Conservation (phyloP, 2,113 vertebrate species). For the Scortum barcoo region DNA sequence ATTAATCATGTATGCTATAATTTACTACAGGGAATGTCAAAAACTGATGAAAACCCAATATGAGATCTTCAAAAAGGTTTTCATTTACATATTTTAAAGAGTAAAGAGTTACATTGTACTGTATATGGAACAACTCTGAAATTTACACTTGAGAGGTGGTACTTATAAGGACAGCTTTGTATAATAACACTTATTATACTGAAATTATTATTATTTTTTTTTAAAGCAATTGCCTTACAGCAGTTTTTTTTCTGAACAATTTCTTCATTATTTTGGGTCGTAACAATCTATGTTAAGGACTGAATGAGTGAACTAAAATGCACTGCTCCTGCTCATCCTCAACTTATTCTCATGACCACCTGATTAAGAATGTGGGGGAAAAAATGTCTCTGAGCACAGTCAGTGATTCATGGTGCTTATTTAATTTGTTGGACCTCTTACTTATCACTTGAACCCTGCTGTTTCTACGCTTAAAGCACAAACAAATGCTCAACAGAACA, state of each 20-base stretch:
- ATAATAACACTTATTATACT: not conserved
- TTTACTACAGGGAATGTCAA: not conserved
- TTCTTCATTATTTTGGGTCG: not conserved
- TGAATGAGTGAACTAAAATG: not conserved
- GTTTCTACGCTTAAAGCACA: slow-evolving; percentile 16
- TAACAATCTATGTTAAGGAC: not conserved
- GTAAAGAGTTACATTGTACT: not conserved
- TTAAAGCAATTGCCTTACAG: no score
- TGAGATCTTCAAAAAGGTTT: not conserved
- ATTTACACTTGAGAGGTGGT: not conserved
- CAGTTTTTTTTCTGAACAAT: not conserved
- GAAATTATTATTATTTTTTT: not conserved
- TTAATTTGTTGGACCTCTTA: slow-evolving; percentile 25
- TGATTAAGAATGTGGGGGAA: not conserved
- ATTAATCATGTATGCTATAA: not conserved
- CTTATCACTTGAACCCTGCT: slow-evolving; percentile 13
- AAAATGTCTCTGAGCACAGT: slow-evolving; percentile 1
- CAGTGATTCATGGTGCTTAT: slow-evolving; percentile 28
- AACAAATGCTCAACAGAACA: slow-evolving; percentile 9
- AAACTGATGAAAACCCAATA: not conserved
- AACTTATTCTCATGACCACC: not conserved
- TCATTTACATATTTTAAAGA: not conserved
- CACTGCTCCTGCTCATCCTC: not conserved
- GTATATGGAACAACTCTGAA: not conserved
- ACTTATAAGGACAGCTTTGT: not conserved